These are phyloP conservation scores for Pheosia tremula DNA, from an alignment of 2,888 invertebrate genomes.

Conservation along the genomic window DNA sequence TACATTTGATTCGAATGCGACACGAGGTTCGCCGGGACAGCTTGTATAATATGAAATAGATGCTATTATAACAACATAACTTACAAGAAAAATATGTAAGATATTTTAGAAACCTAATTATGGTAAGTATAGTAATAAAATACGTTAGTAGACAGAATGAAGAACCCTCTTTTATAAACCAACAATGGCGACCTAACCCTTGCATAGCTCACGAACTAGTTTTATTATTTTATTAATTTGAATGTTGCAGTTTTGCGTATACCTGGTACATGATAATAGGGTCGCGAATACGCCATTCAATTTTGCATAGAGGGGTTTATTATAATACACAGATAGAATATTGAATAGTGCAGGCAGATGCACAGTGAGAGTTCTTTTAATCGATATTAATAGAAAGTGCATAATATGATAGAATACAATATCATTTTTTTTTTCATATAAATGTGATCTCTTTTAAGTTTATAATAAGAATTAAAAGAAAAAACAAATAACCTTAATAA, in stretches of 20 bases:
- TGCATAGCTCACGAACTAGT: constrained; percentile 63
- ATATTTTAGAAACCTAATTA: background rate
- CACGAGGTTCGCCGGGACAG: too few relatives aligned
- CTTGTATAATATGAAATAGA: too few relatives aligned
- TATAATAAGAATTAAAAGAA: too few relatives aligned
- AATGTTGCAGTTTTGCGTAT: constrained; percentile 81
- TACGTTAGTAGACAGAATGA: constrained; percentile 24
- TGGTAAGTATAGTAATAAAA: background rate
- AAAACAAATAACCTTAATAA: too few relatives aligned
- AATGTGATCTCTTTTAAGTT: too few relatives aligned
- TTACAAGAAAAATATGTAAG: too few relatives aligned
- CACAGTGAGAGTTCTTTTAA: constrained; percentile 30
- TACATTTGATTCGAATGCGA: too few relatives aligned
- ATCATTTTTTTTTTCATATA: background rate
- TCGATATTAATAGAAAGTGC: constrained; percentile 21
- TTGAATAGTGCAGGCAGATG: constrained; percentile 55
- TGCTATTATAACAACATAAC: too few relatives aligned
- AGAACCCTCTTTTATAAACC: constrained; percentile 35
- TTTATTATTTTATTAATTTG: constrained; percentile 82
- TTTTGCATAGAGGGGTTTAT: constrained; percentile 77
- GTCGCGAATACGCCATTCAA: constrained; percentile 65
- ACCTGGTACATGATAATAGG: constrained; percentile 78
- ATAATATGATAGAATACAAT: constrained; percentile 17
- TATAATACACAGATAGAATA: constrained; percentile 56
- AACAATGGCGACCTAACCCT: constrained; percentile 69